Percentiles rank a stretch among this genome's conserved stretches.
phyloP scores from a whole-genome alignment of 2,113 vertebrate species.

The Apistogramma diplotaenia region DNA sequence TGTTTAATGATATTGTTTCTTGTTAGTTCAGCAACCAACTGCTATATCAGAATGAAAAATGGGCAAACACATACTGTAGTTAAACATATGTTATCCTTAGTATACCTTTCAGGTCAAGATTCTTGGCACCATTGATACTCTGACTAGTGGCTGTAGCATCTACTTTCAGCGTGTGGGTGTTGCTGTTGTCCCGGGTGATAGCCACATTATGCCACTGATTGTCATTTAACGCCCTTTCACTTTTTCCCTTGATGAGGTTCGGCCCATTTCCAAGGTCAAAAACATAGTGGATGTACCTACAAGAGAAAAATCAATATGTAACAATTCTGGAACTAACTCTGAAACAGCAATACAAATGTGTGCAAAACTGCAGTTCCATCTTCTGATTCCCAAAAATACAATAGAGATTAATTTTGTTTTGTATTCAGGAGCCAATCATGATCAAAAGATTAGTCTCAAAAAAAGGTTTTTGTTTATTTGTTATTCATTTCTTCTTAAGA shows the following conservation, averaged over 20 bases:
- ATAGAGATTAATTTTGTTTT: background rate
- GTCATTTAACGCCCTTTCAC: conserved; percentile 90
- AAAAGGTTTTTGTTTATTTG: background rate
- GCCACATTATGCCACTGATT: conserved; percentile 99
- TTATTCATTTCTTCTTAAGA: background rate
- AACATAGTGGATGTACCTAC: conserved; percentile 97
- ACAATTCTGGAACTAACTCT: background rate
- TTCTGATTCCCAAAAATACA: background rate
- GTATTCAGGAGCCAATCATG: background rate
- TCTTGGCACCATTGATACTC: conserved; percentile 97
- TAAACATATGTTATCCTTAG: background rate
- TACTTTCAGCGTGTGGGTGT: conserved; percentile 95
- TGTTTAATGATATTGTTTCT: background rate
- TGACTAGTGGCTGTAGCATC: conserved; percentile 91
- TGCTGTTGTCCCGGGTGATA: conserved; percentile 96
- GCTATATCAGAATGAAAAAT: background rate
- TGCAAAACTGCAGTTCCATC: background rate
- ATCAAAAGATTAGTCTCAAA: background rate
- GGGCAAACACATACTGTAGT: background rate
- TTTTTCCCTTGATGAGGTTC: conserved; percentile 97
- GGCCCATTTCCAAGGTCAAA: conserved; percentile 98
- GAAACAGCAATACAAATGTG: background rate
- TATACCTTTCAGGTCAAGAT: conserved; percentile 97
- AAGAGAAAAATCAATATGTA: background rate
- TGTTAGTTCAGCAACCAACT: background rate